phyloP scores from a whole-genome alignment of 2,888 invertebrate species.

The Panopea generosa region DNA sequence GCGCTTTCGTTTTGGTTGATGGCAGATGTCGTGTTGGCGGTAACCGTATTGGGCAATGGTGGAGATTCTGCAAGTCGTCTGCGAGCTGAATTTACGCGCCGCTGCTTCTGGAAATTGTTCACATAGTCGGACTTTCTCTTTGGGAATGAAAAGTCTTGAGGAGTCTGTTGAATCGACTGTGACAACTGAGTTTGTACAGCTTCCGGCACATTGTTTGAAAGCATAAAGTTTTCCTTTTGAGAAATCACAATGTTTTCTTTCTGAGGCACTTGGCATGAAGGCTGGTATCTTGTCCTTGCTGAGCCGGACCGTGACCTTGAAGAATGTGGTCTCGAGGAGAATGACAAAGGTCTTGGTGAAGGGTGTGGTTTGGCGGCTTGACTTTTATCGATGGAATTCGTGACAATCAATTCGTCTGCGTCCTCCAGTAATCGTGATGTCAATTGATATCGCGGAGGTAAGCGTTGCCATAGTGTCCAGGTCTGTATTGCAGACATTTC shows the following conservation, averaged over 20 bases:
- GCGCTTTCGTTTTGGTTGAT: constrained; percentile 11
- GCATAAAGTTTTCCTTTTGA: constrained; percentile 38
- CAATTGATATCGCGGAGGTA: constrained; percentile 75
- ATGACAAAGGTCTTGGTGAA: no score
- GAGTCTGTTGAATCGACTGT: constrained; percentile 25
- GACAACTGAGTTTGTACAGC: constrained; percentile 20
- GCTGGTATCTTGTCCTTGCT: no score
- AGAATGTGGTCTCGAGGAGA: no score
- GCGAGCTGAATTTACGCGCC: constrained; percentile 70
- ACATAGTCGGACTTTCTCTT: constrained; percentile 71
- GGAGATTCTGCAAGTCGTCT: constrained; percentile 62
- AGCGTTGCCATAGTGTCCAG: constrained; percentile 75
- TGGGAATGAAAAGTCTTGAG: constrained; percentile 58
- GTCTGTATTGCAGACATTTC: constrained; percentile 67
- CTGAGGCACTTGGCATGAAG: no score
- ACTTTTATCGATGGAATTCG: no score
- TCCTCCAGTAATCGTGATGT: constrained; percentile 60
- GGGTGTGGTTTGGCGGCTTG: no score
- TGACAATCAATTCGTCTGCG: constrained; percentile 27
- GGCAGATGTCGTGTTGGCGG: constrained; percentile 1
- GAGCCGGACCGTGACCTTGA: no score
- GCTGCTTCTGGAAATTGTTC: constrained; percentile 69
- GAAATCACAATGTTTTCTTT: no score
- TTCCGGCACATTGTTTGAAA: constrained; percentile 26
- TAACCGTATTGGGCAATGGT: constrained; percentile 16